Percentiles rank a stretch among this genome's conserved stretches.
Conservation (phyloP, 2,888 invertebrate genomes). For the Ophioninae sp. region DNA sequence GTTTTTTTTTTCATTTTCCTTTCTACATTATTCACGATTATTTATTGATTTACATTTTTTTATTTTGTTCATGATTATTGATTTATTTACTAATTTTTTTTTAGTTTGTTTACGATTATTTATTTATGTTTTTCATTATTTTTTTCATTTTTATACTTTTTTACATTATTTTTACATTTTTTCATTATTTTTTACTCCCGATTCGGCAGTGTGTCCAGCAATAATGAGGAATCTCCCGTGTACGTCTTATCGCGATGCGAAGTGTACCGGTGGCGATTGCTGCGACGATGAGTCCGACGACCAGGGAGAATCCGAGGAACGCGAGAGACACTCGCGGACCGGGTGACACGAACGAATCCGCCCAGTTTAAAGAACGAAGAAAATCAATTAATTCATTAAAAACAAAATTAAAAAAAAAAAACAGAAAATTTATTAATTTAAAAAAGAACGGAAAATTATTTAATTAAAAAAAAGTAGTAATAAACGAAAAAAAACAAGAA, state of each 20-base stretch:
- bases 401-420: background rate
- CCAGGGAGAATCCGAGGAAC: background rate
- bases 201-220: constrained; percentile 47
- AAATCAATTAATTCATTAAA: background rate
- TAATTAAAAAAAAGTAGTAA: no score
- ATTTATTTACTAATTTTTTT: no score
- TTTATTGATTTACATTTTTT: no score
- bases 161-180: no score
- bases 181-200: no score
- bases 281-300: constrained; percentile 43
- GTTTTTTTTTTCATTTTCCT: no score
- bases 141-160: no score
- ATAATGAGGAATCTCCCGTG: constrained; percentile 60
- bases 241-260: constrained; percentile 44
- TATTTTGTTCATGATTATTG: no score
- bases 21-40: no score
- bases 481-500: no score
- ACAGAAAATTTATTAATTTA: background rate
- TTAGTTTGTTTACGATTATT: no score
- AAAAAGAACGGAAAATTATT: background rate
- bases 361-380: background rate
- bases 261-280: constrained; percentile 67
- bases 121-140: no score
- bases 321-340: background rate
- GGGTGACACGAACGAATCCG: background rate